These are phyloP conservation scores for Saguinus imperator DNA, from an alignment of 2,113 vertebrate genomes.

Conservation along the genomic window DNA sequence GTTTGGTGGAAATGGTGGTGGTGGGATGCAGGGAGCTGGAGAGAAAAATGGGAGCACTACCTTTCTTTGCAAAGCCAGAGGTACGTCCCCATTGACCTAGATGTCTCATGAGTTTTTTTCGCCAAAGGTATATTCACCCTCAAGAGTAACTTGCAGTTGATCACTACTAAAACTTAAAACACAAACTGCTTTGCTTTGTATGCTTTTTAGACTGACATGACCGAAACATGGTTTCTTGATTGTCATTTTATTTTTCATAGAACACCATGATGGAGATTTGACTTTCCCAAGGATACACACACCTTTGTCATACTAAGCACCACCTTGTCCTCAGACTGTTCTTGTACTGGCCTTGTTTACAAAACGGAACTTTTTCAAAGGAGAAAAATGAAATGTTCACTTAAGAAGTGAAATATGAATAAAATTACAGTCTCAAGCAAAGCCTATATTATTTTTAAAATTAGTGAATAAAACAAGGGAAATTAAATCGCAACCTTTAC, in stretches of 20 bases:
- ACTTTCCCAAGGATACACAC: neutral
- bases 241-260: neutral
- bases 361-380: neutral
- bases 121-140: neutral
- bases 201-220: neutral
- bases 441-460: neutral
- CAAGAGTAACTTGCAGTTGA: neutral
- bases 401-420: slow-evolving; percentile 30
- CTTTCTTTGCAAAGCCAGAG: neutral
- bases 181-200: neutral
- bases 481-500: slow-evolving; percentile 56
- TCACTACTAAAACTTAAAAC: neutral
- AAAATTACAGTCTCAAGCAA: neutral
- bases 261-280: neutral
- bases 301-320: neutral
- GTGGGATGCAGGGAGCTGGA: neutral
- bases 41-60: neutral
- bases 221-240: neutral
- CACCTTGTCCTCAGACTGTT: neutral
- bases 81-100: neutral
- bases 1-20: neutral
- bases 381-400: slow-evolving; percentile 25
- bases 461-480: slow-evolving; percentile 43
- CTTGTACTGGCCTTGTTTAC: neutral
- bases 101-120: neutral